phyloP scores from a whole-genome alignment of 2,797 vertebrate genomes.

The Rhinoraja longicauda region DNA sequence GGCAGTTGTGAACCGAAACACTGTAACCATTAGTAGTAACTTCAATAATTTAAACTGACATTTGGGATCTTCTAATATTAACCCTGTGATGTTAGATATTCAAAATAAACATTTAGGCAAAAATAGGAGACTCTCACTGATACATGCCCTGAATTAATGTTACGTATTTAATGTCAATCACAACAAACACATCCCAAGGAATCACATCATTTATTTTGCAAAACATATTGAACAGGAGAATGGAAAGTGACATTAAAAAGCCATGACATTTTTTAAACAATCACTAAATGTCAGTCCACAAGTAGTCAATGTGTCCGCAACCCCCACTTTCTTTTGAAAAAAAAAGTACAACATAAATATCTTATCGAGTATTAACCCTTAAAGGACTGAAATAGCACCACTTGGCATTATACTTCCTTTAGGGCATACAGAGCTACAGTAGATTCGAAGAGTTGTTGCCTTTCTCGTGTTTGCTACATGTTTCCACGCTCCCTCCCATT shows the following conservation, averaged over 20 bases:
- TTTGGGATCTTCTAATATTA: background rate
- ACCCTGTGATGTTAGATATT: background rate
- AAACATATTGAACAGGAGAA: conserved; percentile 38
- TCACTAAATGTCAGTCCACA: conserved; percentile 34
- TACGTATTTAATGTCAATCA: conserved; percentile 8
- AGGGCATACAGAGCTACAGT: conserved; percentile 4
- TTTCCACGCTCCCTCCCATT: background rate
- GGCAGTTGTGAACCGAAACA: background rate
- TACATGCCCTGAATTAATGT: background rate
- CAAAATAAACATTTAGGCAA: background rate
- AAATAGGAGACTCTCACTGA: background rate
- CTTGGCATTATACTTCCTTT: conserved; percentile 25
- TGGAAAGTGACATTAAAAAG: conserved; percentile 35
- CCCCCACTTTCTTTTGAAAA: background rate
- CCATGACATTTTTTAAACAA: conserved; percentile 23
- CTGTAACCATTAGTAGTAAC: background rate
- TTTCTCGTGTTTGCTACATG: background rate
- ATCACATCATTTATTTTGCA: conserved; percentile 38
- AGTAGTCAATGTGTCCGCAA: conserved; percentile 23
- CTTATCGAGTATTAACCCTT: conserved; percentile 12
- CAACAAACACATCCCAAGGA: conserved; percentile 25
- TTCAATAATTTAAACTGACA: background rate
- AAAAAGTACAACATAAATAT: conserved; percentile 17
- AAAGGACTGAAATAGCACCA: conserved; percentile 36
- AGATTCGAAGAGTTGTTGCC: background rate